Conservation (phyloP, 2,113 vertebrate genomes). For the Limnothrissa miodon region DNA sequence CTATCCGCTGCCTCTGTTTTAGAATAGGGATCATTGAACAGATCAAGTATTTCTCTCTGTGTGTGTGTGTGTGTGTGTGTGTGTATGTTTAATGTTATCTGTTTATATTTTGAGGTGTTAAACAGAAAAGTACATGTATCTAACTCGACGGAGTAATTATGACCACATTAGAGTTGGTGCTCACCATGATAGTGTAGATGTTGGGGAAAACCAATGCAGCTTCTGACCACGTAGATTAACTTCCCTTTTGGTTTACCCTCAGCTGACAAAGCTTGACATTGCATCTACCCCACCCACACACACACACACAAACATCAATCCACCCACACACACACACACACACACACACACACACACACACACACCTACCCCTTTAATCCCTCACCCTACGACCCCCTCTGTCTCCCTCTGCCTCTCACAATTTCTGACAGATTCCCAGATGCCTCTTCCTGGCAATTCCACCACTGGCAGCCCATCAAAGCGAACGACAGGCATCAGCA, state of each 20-base stretch:
- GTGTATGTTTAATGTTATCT: background rate
- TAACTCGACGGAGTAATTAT: too few relatives aligned
- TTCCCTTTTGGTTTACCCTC: background rate
- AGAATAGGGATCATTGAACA: too few relatives aligned
- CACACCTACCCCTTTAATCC: background rate
- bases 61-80: conserved; percentile 5
- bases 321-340: background rate
- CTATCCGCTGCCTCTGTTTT: too few relatives aligned
- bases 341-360: background rate
- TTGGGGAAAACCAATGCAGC: background rate
- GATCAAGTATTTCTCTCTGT: background rate
- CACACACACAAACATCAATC: background rate
- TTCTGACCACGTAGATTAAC: background rate
- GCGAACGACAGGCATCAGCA: background rate
- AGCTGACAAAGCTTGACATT: background rate
- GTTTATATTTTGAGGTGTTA: too few relatives aligned
- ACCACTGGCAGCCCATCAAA: background rate
- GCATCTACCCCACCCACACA: background rate
- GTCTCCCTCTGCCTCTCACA: background rate
- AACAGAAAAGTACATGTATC: too few relatives aligned
- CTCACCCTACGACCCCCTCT: background rate
- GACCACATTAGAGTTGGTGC: too few relatives aligned
- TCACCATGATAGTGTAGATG: too few relatives aligned
- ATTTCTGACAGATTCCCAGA: background rate
- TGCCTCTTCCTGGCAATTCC: background rate